Evolutionary conservation across 1,140 invertebrate species (phyloP).

Genomic region (Acarapis woodi): DNA sequence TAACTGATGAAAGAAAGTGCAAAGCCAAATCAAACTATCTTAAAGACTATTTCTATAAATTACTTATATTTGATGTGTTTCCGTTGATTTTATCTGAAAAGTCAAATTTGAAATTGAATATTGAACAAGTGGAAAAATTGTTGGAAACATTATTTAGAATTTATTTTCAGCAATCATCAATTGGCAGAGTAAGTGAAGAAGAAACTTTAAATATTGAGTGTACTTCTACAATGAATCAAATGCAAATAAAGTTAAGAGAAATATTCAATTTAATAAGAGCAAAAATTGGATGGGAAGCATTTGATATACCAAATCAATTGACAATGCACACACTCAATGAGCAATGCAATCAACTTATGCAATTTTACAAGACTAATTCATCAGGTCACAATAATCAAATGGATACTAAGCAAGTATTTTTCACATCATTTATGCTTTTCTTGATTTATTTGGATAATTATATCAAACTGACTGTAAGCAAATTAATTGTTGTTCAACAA

Average conservation of each 20-base stretch:
- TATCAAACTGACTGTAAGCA: not conserved
- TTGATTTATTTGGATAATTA: not conserved
- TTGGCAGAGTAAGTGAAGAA: not conserved
- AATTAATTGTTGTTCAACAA: conserved; percentile 1
- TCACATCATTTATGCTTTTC: not conserved
- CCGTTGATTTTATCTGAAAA: conserved; percentile 1
- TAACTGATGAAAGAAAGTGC: not conserved
- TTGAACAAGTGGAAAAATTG: not conserved
- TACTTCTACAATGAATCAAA: not conserved
- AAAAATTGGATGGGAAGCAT: not conserved
- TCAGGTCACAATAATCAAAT: not conserved
- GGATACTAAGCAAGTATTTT: not conserved
- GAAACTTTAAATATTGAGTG: not conserved
- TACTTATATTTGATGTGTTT: conserved; percentile 2
- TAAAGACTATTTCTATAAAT: not conserved
- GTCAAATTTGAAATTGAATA: not conserved
- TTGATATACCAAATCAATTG: not conserved
- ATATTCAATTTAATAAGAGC: not conserved
- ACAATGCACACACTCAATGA: not conserved
- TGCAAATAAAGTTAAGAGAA: not conserved
- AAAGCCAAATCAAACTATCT: not conserved
- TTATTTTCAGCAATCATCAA: not conserved
- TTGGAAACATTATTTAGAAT: not conserved
- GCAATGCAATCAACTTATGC: not conserved
- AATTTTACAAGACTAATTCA: not conserved